Conservation (phyloP, 92 coral and sea anemone genomes). For the Porites divaricata region DNA sequence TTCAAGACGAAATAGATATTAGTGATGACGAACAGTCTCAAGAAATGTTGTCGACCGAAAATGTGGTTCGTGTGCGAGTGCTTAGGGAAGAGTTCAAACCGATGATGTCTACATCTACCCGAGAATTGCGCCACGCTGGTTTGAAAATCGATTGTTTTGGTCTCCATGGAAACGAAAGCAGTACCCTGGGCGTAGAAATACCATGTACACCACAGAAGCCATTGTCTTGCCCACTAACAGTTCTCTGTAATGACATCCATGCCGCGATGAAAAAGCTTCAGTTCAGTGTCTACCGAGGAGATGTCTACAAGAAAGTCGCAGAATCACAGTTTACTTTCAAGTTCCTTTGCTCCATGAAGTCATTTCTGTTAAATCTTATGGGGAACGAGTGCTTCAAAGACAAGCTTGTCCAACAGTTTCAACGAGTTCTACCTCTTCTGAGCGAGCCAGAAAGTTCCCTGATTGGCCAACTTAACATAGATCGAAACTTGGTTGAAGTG, state of each 20-base stretch:
- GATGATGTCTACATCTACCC: slow-evolving; percentile 9
- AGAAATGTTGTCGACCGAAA: neutral
- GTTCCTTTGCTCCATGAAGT: slow-evolving; percentile 47
- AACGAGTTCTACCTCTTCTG: slow-evolving; percentile 31
- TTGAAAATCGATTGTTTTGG: slow-evolving; percentile 37
- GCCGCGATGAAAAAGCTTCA: slow-evolving; percentile 17
- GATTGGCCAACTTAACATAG: slow-evolving; percentile 26
- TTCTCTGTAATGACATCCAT: slow-evolving; percentile 51
- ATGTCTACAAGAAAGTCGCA: slow-evolving; percentile 19
- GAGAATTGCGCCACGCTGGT: slow-evolving; percentile 38
- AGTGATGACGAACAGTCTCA: neutral
- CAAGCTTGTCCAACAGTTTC: slow-evolving; percentile 41
- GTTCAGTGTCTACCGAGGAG: slow-evolving; percentile 31
- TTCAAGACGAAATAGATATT: neutral
- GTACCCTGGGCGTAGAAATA: neutral
- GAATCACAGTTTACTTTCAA: slow-evolving; percentile 23
- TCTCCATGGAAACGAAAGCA: neutral
- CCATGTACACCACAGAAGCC: slow-evolving; percentile 20
- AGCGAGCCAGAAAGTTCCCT: slow-evolving; percentile 40
- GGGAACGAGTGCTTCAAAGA: slow-evolving; percentile 49
- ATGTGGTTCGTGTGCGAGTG: slow-evolving; percentile 22
- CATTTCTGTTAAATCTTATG: slow-evolving; percentile 51
- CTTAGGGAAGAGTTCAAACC: neutral
- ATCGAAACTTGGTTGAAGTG: slow-evolving; percentile 45
- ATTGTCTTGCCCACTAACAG: slow-evolving; percentile 44